A percentile compares a stretch with the other conserved stretches of the same genome.
These are phyloP conservation scores for Ceyx margarethae DNA, from an alignment of 2,113 vertebrate genomes.

Conservation along the genomic window DNA sequence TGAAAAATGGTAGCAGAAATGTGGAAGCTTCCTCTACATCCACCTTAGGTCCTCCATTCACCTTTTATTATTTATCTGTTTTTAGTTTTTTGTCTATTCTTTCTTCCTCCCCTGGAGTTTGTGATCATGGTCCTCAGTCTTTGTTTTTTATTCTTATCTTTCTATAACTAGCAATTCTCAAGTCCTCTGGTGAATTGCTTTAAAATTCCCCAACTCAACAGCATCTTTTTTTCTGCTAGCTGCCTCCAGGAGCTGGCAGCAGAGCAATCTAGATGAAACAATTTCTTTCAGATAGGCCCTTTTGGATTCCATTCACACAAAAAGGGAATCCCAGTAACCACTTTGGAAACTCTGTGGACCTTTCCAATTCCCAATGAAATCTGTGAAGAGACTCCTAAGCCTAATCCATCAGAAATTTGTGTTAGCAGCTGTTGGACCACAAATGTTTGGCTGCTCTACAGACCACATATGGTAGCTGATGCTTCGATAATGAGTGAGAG, in stretches of 20 bases:
- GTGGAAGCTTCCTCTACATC: not conserved
- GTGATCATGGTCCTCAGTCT: not conserved
- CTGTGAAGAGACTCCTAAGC: not conserved
- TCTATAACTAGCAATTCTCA: not conserved
- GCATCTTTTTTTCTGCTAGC: not conserved
- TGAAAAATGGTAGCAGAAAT: not conserved
- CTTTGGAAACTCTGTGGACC: not conserved
- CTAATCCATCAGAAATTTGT: conserved; percentile 32
- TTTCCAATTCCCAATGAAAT: conserved; percentile 12
- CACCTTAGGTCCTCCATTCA: not conserved
- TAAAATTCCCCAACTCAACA: not conserved
- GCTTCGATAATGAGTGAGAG: conserved; percentile 17
- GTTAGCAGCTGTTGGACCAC: conserved; percentile 53
- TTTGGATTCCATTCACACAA: not conserved
- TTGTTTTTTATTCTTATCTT: not conserved
- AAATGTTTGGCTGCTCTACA: conserved; percentile 56
- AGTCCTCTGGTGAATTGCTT: not conserved
- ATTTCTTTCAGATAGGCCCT: not conserved
- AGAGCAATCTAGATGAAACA: conserved; percentile 1
- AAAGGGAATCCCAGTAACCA: not conserved
- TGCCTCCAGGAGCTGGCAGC: not conserved
- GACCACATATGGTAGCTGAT: conserved; percentile 44
- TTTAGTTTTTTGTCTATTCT: not conserved
- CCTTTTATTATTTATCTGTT: not conserved
- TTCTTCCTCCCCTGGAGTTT: not conserved